phyloP scores from a whole-genome alignment of 1,140 invertebrate genomes.

The Danaus plexippus region DNA sequence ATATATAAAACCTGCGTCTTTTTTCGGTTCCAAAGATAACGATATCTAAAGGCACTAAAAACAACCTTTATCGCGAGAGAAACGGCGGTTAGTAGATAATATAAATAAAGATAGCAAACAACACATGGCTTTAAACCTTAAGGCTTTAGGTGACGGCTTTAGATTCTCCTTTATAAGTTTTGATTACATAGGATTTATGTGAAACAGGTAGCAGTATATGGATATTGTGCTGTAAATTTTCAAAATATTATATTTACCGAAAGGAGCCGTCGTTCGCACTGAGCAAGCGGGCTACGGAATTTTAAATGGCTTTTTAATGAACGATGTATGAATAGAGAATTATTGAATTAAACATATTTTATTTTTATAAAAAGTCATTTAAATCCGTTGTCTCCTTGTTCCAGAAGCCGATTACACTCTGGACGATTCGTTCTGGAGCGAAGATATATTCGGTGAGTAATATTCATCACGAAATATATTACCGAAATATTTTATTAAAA shows the following conservation, averaged over 20 bases:
- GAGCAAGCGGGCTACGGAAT: constrained; percentile 6
- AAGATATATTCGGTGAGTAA: constrained; percentile 86
- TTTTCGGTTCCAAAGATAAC: too few relatives aligned
- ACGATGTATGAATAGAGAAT: not conserved
- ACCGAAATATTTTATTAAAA: too few relatives aligned
- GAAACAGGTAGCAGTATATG: not conserved
- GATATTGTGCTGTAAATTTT: not conserved
- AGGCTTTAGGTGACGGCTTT: too few relatives aligned
- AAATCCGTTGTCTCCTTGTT: constrained; percentile 66
- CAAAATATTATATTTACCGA: not conserved
- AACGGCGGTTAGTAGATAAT: too few relatives aligned
- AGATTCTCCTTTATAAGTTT: too few relatives aligned
- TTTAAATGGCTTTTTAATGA: constrained; percentile 17
- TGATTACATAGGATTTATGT: too few relatives aligned
- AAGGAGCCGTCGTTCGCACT: not conserved
- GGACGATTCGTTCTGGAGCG: constrained; percentile 93
- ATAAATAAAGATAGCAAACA: too few relatives aligned
- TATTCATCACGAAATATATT: too few relatives aligned
- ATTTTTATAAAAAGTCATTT: constrained; percentile 16
- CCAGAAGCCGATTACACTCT: constrained; percentile 91
- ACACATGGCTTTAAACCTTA: too few relatives aligned
- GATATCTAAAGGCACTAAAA: too few relatives aligned
- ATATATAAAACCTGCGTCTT: too few relatives aligned
- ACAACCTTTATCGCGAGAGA: too few relatives aligned
- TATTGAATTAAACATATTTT: constrained; percentile 6